Evolutionary conservation across 2,113 vertebrate species (phyloP).

Genomic region (Brachionichthys hirsutus): DNA sequence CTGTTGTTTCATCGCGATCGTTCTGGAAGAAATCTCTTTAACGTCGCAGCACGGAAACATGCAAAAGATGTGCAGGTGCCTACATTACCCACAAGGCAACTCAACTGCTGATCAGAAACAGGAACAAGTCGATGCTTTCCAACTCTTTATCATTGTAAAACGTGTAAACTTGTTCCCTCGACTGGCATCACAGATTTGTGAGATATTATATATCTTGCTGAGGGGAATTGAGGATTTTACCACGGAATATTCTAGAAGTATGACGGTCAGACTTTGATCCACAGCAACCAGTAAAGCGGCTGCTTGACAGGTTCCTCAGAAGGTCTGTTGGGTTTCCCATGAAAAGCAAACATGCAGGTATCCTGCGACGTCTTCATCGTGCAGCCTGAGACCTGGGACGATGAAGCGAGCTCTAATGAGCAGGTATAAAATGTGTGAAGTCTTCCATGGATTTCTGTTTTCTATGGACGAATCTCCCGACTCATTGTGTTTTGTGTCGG

Average conservation of each 20-base stretch:
- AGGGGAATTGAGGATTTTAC: too few relatives aligned
- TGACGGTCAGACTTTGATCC: constrained; percentile 7
- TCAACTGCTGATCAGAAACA: too few relatives aligned
- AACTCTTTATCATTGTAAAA: too few relatives aligned
- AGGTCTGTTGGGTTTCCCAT: constrained; percentile 24
- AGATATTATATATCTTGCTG: too few relatives aligned
- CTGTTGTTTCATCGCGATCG: constrained; percentile 31
- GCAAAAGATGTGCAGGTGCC: too few relatives aligned
- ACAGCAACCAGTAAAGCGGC: constrained; percentile 14
- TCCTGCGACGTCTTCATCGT: constrained; percentile 6
- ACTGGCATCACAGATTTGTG: too few relatives aligned
- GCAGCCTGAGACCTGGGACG: neutral
- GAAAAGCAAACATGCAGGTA: constrained; percentile 39
- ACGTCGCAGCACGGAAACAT: too few relatives aligned
- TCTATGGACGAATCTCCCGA: neutral
- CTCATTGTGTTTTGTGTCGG: constrained; percentile 9
- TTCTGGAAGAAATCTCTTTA: constrained; percentile 10
- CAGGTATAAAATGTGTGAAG: neutral
- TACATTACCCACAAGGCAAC: too few relatives aligned
- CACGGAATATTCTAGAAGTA: constrained; percentile 4
- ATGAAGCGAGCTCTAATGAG: neutral
- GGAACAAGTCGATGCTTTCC: too few relatives aligned
- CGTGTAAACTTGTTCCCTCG: too few relatives aligned
- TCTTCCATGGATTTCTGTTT: neutral
- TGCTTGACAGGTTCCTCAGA: constrained; percentile 28